Base-by-base conservation (phyloP, 2,113 vertebrate genomes). In the Pomatostomus ruficeps region DNA sequence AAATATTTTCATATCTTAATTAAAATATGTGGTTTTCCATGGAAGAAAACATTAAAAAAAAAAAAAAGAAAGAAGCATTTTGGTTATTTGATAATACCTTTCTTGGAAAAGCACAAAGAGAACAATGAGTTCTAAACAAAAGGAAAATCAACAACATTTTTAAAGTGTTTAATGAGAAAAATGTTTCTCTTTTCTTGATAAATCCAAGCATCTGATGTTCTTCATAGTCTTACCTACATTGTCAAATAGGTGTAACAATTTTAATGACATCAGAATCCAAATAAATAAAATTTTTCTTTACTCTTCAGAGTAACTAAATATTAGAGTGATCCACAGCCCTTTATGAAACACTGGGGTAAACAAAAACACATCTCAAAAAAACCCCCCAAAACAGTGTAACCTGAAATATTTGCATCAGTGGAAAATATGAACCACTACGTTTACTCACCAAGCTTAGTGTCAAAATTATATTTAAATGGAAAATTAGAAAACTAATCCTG, bases 351-450 rank as follows among this genome's bases (percentile, higher is more conserved):
- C 2, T 31, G n/a, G 7, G 17, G 3, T 16, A 73, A 65, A 73
- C 1, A 4, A 7, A 11, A 79, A 46, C 10, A 71, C 6, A 10
- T 49, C 21, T 36, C 11, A 63, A 29, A 21, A 61, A 14, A 13
- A 49, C 11, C 1, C 21, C 1, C n/a, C n/a, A n/a, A n/a, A n/a
- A n/a, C n/a, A 7, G 2, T 18, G 6, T 5, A n/a, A 14, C 22
- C 29, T 80, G 28, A 79, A 86, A 80, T 52, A 52, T 20, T 62
- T 70, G 5, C 18, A 72, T 10, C 21, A 28, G 10, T 57, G 14
- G 36, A 71, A 75, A 63, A 83, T 24, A 45, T 20, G 10, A 46
- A 1, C 29, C 8, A 22, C 5, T 40, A 7, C 22, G 18, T 66
- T 74, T 77, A 18, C 7, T 88, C 52, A 38, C 11, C 10, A 63